phyloP scores from a whole-genome alignment of 1,140 invertebrate genomes.

The Platorchestia sp. region DNA sequence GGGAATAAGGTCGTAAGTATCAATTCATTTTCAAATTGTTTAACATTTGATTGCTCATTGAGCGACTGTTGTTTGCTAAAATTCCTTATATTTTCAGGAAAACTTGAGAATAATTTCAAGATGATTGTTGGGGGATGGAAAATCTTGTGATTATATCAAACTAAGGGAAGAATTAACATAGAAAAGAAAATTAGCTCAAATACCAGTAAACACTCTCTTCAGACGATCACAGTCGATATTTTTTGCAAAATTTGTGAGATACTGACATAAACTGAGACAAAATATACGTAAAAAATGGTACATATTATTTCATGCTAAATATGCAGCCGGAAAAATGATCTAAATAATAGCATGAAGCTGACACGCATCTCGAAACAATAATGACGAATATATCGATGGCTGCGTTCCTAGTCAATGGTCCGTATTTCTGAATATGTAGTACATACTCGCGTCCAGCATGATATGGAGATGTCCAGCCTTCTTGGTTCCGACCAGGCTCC shows the following conservation, averaged over 20 bases:
- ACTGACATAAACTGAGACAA: too few species aligned
- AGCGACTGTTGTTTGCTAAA: background rate
- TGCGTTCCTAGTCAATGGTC: background rate
- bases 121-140: too few species aligned
- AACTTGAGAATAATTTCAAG: background rate
- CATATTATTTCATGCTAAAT: background rate
- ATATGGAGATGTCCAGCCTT: background rate
- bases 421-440: background rate
- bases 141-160: too few species aligned
- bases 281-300: too few species aligned
- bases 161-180: too few species aligned
- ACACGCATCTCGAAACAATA: background rate
- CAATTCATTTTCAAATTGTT: background rate
- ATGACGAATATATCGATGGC: background rate
- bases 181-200: too few species aligned
- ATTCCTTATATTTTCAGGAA: background rate
- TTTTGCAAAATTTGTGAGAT: too few species aligned
- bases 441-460: background rate
- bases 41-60: background rate
- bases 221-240: too few species aligned
- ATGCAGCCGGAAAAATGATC: background rate
- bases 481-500: background rate
- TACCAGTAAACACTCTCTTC: too few species aligned
- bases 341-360: background rate
- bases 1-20: background rate